Evolutionary conservation across 2,888 invertebrate species (phyloP), one percentile per base, ranked within the genome.

Genomic region (Drosophila koepferae): DNA sequence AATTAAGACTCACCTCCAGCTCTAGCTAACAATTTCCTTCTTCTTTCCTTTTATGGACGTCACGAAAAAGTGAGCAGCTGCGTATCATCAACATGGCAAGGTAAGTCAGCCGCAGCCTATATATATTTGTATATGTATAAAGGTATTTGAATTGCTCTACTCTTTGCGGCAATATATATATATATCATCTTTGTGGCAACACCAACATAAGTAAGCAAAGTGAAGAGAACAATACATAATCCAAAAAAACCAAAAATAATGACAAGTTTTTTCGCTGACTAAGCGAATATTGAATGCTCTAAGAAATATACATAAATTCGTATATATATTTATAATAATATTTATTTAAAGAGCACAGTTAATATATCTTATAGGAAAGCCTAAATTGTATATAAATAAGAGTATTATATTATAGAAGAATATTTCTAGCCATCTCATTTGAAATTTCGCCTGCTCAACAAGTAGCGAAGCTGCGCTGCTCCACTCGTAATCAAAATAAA

Each of bases 61-160:
- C 49, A 49, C 46, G 53, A 20, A 44, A 60, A 59, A 36, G 49
- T 44, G 61, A 74, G 46, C 70, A 74, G 49, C 74, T 67, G 74
- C 66, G 51, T 64, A 12, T 67, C 54, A 67, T 72, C 71, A 80
- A 65, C 51, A 80, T 80, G 79, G 77, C 77, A 44, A 77, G 80
- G 79, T 80, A 70, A 80, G 79, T 80, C 73, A 40, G 44, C 16
- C 16, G 7, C 46, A 48, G 46, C 23, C 46, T 28, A 48, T 28
- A 28, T 28, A 28, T 16, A 28, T 28, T 28, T 28, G 28, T 9
- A 23, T 46, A 8, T 44, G 23, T 46, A 23, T 46, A 23, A 41
- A 49, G 38, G 16, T 36, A 36, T 36, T 36, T 18, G 8, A 43
- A 44, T 58, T 46, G 20, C 44, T 10, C 43, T 20, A 31, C 36